Percentiles rank a stretch among this genome's conserved stretches.
These are phyloP conservation scores for Pomatostomus ruficeps DNA, from an alignment of 2,113 vertebrate species.

Conservation along the genomic window DNA sequence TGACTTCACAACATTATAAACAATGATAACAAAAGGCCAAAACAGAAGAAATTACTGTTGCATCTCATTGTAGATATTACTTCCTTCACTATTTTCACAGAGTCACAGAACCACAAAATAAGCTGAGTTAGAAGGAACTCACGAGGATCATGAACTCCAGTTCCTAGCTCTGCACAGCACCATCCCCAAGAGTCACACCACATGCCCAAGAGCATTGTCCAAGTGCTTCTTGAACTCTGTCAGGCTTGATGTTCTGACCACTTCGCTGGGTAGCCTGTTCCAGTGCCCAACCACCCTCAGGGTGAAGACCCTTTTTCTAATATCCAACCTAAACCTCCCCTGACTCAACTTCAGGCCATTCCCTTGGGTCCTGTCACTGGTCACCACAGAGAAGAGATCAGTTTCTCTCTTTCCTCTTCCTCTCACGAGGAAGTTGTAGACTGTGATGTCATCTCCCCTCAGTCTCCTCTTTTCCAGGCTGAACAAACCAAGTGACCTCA, in stretches of 20 bases:
- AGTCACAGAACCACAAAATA: not conserved
- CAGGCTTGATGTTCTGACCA: not conserved
- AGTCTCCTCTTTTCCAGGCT: not conserved
- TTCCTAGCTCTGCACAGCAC: not conserved
- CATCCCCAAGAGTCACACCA: not conserved
- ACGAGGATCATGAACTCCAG: no score
- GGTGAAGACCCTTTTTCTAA: not conserved
- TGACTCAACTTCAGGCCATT: not conserved
- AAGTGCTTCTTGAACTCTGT: not conserved
- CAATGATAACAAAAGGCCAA: not conserved
- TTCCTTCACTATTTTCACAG: not conserved
- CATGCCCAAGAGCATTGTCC: accelerated
- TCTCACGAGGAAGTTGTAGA: not conserved
- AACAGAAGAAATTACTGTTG: not conserved
- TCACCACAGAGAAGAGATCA: not conserved
- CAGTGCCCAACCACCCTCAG: not conserved
- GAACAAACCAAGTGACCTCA: not conserved
- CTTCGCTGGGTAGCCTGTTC: not conserved
- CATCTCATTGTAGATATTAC: not conserved
- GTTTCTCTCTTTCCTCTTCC: not conserved
- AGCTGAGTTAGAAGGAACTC: not conserved
- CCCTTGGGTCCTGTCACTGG: not conserved
- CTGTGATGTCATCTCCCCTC: not conserved
- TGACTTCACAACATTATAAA: not conserved
- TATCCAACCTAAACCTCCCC: not conserved